A percentile compares a stretch with the other conserved stretches of the same genome.
Evolutionary conservation across 2,113 vertebrate species (phyloP).

Genomic region (Salvelinus fontinalis): DNA sequence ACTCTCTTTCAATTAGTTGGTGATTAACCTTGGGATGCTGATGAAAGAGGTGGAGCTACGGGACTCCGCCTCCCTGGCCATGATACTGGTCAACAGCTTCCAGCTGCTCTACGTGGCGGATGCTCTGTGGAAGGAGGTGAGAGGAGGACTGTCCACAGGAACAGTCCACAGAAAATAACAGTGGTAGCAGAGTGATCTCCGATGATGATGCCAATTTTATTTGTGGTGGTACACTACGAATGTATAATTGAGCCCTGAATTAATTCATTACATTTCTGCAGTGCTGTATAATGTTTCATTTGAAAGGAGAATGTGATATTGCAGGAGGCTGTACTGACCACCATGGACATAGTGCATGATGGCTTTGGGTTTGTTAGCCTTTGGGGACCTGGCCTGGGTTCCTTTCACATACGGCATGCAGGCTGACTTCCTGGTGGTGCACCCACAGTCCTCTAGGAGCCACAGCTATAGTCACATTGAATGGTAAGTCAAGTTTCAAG

Average conservation of each 20-base stretch:
- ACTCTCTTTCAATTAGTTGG: slow-evolving; percentile 67
- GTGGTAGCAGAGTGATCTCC: background rate
- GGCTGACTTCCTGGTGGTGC: slow-evolving; percentile 81
- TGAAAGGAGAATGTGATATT: background rate
- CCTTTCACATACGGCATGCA: slow-evolving; percentile 89
- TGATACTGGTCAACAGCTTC: slow-evolving; percentile 86
- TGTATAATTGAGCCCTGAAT: background rate
- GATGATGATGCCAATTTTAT: background rate
- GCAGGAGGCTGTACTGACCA: slow-evolving; percentile 86
- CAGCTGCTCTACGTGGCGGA: slow-evolving; percentile 86
- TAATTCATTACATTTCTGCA: background rate
- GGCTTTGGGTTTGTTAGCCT: slow-evolving; percentile 90
- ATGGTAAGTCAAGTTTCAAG: slow-evolving; percentile 68
- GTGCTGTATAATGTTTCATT: background rate
- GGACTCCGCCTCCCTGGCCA: slow-evolving; percentile 81
- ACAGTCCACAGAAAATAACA: background rate
- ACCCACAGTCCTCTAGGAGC: slow-evolving; percentile 75
- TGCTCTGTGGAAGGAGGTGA: slow-evolving; percentile 86
- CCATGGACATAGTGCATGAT: slow-evolving; percentile 89
- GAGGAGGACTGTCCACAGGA: background rate
- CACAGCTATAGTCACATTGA: slow-evolving; percentile 72
- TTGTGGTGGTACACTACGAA: background rate
- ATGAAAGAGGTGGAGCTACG: slow-evolving; percentile 81
- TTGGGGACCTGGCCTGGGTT: slow-evolving; percentile 88
- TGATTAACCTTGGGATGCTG: slow-evolving; percentile 85